Evolutionary conservation across 2,888 invertebrate species (phyloP).

Genomic region (Dugesia japonica): DNA sequence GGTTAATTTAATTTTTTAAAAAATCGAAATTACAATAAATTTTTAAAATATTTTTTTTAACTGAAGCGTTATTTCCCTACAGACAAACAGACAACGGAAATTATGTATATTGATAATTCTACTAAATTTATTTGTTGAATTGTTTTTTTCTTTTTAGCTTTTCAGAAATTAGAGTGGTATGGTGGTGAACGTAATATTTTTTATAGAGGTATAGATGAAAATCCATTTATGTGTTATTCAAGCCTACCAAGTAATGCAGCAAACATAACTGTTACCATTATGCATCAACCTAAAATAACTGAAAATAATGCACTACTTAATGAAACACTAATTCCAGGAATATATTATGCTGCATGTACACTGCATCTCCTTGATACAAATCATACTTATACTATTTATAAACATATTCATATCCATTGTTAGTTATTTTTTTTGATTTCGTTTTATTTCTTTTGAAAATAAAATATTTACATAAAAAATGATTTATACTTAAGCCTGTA

Average conservation of each 20-base stretch:
- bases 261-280: not conserved
- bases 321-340: not conserved
- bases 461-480: too few species aligned
- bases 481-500: too few species aligned
- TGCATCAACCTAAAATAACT: not conserved
- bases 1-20: too few species aligned
- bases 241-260: not conserved
- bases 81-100: too few species aligned
- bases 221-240: not conserved
- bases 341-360: not conserved
- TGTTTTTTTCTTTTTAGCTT: too few species aligned
- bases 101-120: too few species aligned
- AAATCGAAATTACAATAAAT: too few species aligned
- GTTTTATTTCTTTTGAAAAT: too few species aligned
- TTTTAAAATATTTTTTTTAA: too few species aligned
- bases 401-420: slow-evolving; percentile 3
- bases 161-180: not conserved
- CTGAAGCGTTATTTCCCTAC: too few species aligned
- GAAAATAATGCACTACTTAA: not conserved
- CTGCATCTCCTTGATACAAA: not conserved
- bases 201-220: not conserved
- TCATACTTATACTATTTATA: not conserved
- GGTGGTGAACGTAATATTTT: not conserved
- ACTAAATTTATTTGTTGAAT: too few species aligned
- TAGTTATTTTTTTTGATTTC: too few species aligned